These are phyloP conservation scores for Zophobas atratus DNA, from an alignment of 1,140 invertebrate species.

Conservation along the genomic window DNA sequence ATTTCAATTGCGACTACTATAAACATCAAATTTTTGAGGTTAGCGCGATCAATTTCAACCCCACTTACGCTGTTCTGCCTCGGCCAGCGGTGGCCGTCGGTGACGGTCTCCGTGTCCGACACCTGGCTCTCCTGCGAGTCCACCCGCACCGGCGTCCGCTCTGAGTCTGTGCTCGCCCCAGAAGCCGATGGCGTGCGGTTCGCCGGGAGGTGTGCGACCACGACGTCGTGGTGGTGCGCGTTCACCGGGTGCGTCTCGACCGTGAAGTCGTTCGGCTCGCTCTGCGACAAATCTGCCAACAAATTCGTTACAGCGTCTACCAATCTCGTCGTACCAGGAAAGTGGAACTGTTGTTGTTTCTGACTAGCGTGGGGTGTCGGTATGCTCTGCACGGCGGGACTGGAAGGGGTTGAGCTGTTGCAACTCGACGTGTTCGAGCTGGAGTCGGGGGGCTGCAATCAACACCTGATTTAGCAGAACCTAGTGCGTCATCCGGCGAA, in stretches of 20 bases:
- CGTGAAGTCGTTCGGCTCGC: conserved; percentile 69
- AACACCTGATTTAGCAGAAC: not conserved
- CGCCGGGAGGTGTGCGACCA: conserved; percentile 82
- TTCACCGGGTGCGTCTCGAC: conserved; percentile 72
- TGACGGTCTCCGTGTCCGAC: conserved; percentile 72
- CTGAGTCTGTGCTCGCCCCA: conserved; percentile 86
- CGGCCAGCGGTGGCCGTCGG: conserved; percentile 70
- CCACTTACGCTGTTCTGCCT: conserved; percentile 89
- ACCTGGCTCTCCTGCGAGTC: conserved; percentile 92
- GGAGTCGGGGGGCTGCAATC: conserved; percentile 80
- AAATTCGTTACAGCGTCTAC: not conserved
- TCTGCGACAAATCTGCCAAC: conserved; percentile 12
- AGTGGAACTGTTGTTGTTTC: conserved; percentile 85
- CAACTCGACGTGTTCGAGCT: conserved; percentile 96
- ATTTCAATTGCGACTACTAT: no score
- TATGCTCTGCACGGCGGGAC: conserved; percentile 85
- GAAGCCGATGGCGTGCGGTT: conserved; percentile 88
- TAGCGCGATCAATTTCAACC: no score
- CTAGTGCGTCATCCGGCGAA: no score
- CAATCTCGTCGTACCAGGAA: conserved; percentile 77
- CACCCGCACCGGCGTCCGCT: conserved; percentile 84
- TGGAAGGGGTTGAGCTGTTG: conserved; percentile 96
- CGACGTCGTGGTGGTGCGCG: conserved; percentile 70
- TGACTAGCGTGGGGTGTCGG: conserved; percentile 69
- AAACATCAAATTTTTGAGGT: no score